These are phyloP conservation scores for Masticophis lateralis DNA, from an alignment of 2,797 vertebrate genomes.

Conservation along the genomic window DNA sequence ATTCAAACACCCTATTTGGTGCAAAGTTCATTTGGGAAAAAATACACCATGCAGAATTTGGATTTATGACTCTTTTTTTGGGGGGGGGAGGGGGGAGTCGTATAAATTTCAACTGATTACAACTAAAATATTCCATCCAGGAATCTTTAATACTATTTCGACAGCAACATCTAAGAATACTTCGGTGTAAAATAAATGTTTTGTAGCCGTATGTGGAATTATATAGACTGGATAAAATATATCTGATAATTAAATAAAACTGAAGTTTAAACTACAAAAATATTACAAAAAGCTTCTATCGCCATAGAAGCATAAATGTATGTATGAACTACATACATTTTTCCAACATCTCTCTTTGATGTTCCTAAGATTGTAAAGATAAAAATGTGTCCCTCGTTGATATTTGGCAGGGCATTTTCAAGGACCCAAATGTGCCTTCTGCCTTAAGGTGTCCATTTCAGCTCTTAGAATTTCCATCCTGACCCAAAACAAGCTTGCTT, in stretches of 20 bases:
- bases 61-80: conserved; percentile 11
- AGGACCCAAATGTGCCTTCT: background rate
- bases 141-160: background rate
- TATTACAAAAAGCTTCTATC: background rate
- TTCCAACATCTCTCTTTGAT: background rate
- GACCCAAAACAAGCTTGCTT: background rate
- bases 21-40: conserved; percentile 17
- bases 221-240: background rate
- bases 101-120: conserved; percentile 6
- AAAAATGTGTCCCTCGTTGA: background rate
- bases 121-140: background rate
- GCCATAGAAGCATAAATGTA: no score
- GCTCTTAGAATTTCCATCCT: background rate
- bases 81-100: no score
- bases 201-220: background rate
- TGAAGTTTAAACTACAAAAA: background rate
- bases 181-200: background rate
- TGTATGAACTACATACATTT: background rate
- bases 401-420: background rate
- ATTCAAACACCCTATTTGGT: conserved; percentile 26
- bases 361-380: background rate
- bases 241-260: background rate
- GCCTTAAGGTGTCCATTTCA: background rate
- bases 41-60: conserved; percentile 11
- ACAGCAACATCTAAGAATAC: background rate